Percentiles rank a stretch among this genome's conserved stretches.
These are phyloP conservation scores for Strigamia transsilvanica DNA, from an alignment of 2,888 invertebrate species.

Conservation along the genomic window DNA sequence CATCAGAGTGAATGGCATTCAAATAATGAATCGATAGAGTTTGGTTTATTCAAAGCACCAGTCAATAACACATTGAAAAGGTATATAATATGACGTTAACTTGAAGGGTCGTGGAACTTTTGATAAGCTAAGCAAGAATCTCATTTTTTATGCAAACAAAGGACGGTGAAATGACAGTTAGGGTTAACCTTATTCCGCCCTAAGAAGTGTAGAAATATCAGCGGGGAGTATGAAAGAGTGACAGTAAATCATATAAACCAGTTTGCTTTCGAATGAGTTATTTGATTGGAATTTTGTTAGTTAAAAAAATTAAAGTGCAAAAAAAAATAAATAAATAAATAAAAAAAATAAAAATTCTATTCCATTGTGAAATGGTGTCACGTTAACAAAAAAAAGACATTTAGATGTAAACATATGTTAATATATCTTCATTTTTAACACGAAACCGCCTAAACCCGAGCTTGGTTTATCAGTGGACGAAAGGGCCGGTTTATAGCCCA, in stretches of 20 bases:
- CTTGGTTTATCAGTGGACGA: not conserved
- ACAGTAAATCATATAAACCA: conserved; percentile 47
- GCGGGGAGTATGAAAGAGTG: conserved; percentile 36
- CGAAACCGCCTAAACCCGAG: not conserved
- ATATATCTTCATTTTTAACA: not conserved
- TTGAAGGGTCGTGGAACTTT: conserved; percentile 11
- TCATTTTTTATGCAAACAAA: conserved; percentile 25
- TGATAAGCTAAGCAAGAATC: conserved; percentile 1
- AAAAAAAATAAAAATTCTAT: not conserved
- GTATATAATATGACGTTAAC: not conserved
- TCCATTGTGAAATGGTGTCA: not conserved
- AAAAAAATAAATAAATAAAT: not conserved
- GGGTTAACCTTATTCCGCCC: conserved; percentile 37
- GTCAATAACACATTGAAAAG: not conserved
- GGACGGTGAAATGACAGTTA: conserved; percentile 35
- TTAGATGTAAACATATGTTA: not conserved
- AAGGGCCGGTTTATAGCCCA: conserved; percentile 24
- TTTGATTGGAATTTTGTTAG: conserved; percentile 13
- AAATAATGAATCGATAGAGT: not conserved
- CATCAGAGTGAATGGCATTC: not conserved
- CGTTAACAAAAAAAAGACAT: not conserved
- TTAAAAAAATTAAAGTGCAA: not conserved
- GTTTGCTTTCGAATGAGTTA: conserved; percentile 36
- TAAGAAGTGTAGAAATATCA: conserved; percentile 1
- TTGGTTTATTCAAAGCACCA: not conserved